Evolutionary conservation across 2,888 invertebrate species (phyloP), one percentile per base, ranked within the genome.

Genomic region (Drosophila buzzatii): DNA sequence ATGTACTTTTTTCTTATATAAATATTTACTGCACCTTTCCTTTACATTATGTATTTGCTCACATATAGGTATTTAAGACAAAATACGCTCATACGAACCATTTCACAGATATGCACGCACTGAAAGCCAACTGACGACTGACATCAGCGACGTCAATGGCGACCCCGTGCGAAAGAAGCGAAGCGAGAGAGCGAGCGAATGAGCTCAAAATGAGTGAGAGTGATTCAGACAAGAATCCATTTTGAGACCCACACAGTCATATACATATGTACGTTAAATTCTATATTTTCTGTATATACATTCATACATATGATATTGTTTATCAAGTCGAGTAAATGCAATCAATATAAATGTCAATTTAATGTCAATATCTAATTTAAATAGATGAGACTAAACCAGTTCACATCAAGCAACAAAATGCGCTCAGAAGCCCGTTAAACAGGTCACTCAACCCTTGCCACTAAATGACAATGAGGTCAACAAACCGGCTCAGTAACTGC

Each of bases 101-200:
- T 65, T 59, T 81, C 77, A 73, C 71, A 84, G 80, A 77, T 84
- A 70, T 88, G 79, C 82, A 82, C 86, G 81, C 91, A 88, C 88
- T 88, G 82, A 85, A 82, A 79, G 76, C 73, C 84, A 89, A 91
- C 84, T 79, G 80, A 83, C 90, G 91, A 90, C 88, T 90, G 85
- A 74, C 72, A 69, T 53, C 62, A 76, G 61, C 59, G 57, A 75
- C 79, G 70, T 66, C 85, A 75, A 73, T 72, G 62, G 53, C 82
- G 72, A 83, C 63, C 76, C 67, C 53, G 77, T 53, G 41, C 45
- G 44, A 70, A 57, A 52, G 55, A 70, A 58, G 57, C 55, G 62
- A 76, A 35, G 51, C 51, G 60, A 56, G 53, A 41, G 51, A 67
- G 47, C 62, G 73, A 69, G 59, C 53, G 53, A 56, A 41, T 39